These are phyloP conservation scores for Gastracanthus pulcherrimus DNA, from an alignment of 2,888 invertebrate genomes.

Conservation along the genomic window DNA sequence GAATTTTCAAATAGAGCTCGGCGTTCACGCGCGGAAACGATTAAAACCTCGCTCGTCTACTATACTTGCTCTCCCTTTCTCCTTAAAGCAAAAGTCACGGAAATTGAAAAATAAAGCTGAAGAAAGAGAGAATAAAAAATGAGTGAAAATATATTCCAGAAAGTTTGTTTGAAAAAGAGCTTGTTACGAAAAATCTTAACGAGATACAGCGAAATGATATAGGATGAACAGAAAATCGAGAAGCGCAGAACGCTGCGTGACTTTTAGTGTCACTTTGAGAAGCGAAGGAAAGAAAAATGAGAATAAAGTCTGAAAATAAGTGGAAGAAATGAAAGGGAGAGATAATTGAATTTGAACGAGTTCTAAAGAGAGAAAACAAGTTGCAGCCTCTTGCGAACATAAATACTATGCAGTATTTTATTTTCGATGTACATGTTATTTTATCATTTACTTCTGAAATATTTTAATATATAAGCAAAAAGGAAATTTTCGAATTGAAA, in stretches of 20 bases:
- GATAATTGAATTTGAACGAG: background rate
- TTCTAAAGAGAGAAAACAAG: background rate
- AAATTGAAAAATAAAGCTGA: constrained; percentile 14
- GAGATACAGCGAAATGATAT: background rate
- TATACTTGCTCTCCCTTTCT: background rate
- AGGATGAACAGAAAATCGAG: background rate
- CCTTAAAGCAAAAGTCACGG: background rate
- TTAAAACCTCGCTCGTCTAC: constrained; percentile 14
- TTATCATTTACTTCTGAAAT: no score
- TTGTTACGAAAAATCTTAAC: background rate
- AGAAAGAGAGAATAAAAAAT: background rate
- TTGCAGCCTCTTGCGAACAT: no score
- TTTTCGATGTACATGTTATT: no score
- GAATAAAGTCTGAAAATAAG: background rate
- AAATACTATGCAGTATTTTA: no score
- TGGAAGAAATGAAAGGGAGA: background rate
- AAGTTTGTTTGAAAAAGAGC: no score
- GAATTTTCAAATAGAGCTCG: constrained; percentile 30
- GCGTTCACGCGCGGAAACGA: constrained; percentile 7
- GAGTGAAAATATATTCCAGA: background rate
- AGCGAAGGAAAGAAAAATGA: background rate
- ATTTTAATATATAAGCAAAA: no score
- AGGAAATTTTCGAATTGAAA: no score
- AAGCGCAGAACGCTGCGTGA: no score
- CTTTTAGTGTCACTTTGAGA: background rate